A percentile compares a stretch with the other conserved stretches of the same genome.
Conservation (phyloP, 2,888 invertebrate species). For the Leucophora obtusa region DNA sequence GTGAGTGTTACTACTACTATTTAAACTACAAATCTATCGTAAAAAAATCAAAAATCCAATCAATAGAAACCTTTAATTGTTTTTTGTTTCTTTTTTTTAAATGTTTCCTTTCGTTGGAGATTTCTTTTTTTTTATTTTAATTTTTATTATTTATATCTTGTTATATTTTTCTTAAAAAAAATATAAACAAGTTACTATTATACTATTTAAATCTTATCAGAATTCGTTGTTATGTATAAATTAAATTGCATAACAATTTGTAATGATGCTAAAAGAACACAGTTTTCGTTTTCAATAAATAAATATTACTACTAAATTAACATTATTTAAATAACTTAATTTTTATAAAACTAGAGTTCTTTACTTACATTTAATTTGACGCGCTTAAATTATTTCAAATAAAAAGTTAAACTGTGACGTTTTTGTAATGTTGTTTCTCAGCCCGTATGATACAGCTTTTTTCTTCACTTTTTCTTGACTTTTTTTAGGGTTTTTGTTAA, state of each 20-base stretch:
- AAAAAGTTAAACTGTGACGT: too few relatives aligned
- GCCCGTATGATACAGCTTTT: too few relatives aligned
- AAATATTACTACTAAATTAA: conserved; percentile 22
- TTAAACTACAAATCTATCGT: conserved; percentile 55
- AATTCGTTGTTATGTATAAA: background rate
- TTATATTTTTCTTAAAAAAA: conserved; percentile 31
- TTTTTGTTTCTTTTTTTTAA: conserved; percentile 22
- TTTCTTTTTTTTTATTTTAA: conserved; percentile 7
- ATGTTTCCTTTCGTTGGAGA: conserved; percentile 3
- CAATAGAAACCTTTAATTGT: conserved; percentile 49
- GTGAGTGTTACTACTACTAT: conserved; percentile 61
- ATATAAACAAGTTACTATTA: conserved; percentile 35
- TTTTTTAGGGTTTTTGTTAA: too few relatives aligned
- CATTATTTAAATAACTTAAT: conserved; percentile 3
- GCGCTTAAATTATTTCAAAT: too few relatives aligned
- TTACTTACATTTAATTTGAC: background rate
- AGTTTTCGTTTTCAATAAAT: conserved; percentile 61
- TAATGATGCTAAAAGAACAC: conserved; percentile 1
- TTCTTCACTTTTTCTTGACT: too few relatives aligned
- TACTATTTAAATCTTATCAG: conserved; percentile 14
- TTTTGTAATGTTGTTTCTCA: too few relatives aligned
- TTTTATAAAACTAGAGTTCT: background rate
- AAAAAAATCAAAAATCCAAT: conserved; percentile 39
- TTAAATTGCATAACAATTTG: conserved; percentile 6
- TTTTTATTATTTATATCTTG: conserved; percentile 30